Conservation (phyloP, 2,797 vertebrate species). For the Pampus argenteus region DNA sequence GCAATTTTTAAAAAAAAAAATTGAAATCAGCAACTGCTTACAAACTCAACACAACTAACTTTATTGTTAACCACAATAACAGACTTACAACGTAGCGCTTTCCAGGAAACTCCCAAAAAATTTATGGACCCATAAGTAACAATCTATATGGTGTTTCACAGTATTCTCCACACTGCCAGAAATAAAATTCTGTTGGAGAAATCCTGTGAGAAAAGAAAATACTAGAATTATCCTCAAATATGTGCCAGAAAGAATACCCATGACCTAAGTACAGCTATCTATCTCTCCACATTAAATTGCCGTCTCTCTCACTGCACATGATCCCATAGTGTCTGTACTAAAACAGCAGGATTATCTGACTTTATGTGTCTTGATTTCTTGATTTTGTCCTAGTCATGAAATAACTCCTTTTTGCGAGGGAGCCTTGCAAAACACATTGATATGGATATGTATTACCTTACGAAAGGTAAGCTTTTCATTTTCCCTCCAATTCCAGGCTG, state of each 20-base stretch:
- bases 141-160: too few relatives aligned
- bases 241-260: not conserved
- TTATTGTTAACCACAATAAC: too few relatives aligned
- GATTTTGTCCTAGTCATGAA: slow-evolving; percentile 26
- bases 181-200: too few relatives aligned
- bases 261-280: not conserved
- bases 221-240: not conserved
- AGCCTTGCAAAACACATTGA: slow-evolving; percentile 24
- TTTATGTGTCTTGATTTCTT: slow-evolving; percentile 48
- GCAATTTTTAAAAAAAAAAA: too few relatives aligned
- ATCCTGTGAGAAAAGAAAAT: too few relatives aligned
- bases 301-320: not conserved
- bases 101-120: too few relatives aligned
- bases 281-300: not conserved
- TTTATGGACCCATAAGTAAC: too few relatives aligned
- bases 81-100: too few relatives aligned
- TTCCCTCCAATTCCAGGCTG: slow-evolving; percentile 13
- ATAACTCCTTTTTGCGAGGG: slow-evolving; percentile 18
- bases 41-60: not conserved
- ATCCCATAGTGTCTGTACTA: slow-evolving; percentile 1
- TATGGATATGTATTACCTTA: slow-evolving; percentile 33
- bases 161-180: too few relatives aligned
- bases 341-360: slow-evolving; percentile 27
- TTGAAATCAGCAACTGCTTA: not conserved
- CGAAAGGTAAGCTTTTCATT: slow-evolving; percentile 24